Conservation (phyloP, 2,113 vertebrate species). For the Phalacrocorax pelagicus region DNA sequence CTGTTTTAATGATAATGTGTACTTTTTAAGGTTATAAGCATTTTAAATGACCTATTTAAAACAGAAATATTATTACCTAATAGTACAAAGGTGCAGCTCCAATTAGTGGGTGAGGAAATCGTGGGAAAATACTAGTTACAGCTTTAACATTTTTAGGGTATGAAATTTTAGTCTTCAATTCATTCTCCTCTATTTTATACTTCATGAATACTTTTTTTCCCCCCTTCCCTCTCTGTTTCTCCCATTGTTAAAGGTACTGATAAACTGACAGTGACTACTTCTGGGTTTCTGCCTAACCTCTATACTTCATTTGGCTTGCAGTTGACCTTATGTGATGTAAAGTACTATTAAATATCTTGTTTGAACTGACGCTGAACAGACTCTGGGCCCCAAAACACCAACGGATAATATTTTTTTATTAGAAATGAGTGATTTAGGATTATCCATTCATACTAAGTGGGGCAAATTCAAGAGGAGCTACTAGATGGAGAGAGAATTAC, state of each 20-base stretch:
- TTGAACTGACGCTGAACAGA: background rate
- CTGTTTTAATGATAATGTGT: background rate
- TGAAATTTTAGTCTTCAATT: background rate
- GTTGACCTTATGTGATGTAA: background rate
- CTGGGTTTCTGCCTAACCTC: background rate
- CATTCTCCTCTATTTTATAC: background rate
- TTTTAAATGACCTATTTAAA: background rate
- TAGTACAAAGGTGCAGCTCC: background rate
- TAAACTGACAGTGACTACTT: background rate
- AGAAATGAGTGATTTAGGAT: background rate
- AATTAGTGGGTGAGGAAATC: background rate
- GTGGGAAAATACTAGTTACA: background rate
- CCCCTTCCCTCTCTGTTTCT: background rate
- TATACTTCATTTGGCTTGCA: background rate
- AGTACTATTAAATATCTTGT: background rate
- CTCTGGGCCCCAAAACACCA: background rate
- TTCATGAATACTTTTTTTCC: background rate
- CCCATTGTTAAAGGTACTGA: background rate
- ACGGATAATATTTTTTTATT: background rate
- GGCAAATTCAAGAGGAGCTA: background rate
- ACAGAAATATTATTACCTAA: background rate
- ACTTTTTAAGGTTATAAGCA: background rate
- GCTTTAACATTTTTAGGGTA: background rate
- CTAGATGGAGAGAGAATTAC: background rate
- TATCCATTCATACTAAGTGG: background rate